These are phyloP conservation scores for Phymanthus crucifer DNA, from an alignment of 92 coral and sea anemone genomes.

Conservation along the genomic window DNA sequence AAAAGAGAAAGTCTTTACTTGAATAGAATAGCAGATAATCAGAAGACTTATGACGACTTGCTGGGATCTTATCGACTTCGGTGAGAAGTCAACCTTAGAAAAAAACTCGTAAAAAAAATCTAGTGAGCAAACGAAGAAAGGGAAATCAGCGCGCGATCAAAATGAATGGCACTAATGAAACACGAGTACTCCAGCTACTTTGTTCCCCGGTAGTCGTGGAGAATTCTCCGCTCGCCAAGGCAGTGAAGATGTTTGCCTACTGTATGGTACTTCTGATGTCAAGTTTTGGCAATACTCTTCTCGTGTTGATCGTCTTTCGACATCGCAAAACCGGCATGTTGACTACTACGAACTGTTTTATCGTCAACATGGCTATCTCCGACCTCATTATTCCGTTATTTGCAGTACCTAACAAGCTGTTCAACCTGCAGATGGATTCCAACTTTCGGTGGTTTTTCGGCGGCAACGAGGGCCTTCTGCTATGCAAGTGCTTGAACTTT, in stretches of 20 bases:
- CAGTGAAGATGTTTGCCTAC: slow-evolving; percentile 26
- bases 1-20: background rate
- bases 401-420: slow-evolving; percentile 37
- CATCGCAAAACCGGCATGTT: slow-evolving; percentile 37
- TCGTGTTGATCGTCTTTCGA: slow-evolving; percentile 23
- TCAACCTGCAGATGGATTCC: slow-evolving; percentile 17
- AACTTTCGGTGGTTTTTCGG: slow-evolving; percentile 31
- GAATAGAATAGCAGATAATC: background rate
- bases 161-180: slow-evolving; percentile 7
- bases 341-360: slow-evolving; percentile 45
- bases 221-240: slow-evolving; percentile 29
- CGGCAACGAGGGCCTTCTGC: slow-evolving; percentile 14
- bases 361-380: slow-evolving; percentile 42
- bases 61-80: background rate
- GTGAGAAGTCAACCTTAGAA: background rate
- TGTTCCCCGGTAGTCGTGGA: slow-evolving; percentile 22
- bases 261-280: slow-evolving; percentile 14
- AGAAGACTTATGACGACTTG: background rate
- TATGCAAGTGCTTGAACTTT: slow-evolving; percentile 38
- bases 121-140: background rate
- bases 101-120: background rate
- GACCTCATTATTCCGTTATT: slow-evolving; percentile 38
- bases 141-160: background rate
- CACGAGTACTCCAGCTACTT: background rate
- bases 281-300: slow-evolving; percentile 18